Evolutionary conservation across 2,797 vertebrate species (phyloP).

Genomic region (Phataginus tetradactyla): DNA sequence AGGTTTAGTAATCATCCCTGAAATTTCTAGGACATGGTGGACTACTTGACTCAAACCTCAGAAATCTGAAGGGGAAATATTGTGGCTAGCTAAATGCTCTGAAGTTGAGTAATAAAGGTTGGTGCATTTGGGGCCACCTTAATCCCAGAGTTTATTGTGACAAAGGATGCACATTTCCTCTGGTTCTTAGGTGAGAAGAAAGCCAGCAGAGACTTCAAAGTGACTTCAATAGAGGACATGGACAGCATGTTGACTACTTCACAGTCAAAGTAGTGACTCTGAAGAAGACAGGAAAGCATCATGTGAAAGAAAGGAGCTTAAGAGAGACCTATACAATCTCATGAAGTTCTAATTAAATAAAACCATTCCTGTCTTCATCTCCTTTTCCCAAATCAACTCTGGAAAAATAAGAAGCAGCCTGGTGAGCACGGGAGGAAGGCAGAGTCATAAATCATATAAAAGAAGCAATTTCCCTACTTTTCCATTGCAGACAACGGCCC

Average conservation of each 20-base stretch:
- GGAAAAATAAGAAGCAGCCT: background rate
- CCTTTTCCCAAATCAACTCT: background rate
- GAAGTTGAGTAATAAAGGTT: background rate
- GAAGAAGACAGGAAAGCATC: background rate
- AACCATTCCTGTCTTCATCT: background rate
- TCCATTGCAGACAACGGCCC: background rate
- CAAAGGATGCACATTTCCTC: background rate
- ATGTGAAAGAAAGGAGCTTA: background rate
- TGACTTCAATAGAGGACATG: background rate
- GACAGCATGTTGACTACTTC: background rate
- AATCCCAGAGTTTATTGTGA: background rate
- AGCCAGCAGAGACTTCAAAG: background rate
- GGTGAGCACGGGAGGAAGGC: background rate
- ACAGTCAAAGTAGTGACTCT: background rate
- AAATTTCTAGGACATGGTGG: background rate
- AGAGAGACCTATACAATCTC: background rate
- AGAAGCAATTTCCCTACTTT: background rate
- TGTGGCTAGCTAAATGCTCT: background rate
- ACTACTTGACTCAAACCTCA: background rate
- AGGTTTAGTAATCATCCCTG: background rate
- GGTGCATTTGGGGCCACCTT: background rate
- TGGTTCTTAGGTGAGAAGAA: background rate
- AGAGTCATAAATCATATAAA: background rate
- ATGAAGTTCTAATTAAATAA: background rate
- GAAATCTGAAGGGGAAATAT: background rate